Percentiles rank a stretch among this genome's conserved stretches.
Evolutionary conservation across 2,113 vertebrate genomes (phyloP).

Genomic region (Melanostigma gelatinosum): DNA sequence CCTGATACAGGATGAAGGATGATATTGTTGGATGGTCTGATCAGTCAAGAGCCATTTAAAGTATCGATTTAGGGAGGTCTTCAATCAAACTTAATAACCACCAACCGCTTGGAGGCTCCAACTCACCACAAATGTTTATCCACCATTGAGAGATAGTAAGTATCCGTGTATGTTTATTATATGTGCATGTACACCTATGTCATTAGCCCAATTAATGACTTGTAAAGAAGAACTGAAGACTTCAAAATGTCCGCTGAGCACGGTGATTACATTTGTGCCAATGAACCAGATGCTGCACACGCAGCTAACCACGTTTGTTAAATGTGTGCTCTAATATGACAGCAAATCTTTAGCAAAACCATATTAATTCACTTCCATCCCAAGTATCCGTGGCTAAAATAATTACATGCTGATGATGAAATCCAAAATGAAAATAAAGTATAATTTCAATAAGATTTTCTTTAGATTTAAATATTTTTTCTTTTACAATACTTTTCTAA

Average conservation of each 20-base stretch:
- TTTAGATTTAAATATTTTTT: not conserved
- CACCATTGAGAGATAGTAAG: not conserved
- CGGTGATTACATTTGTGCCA: slow-evolving; percentile 49
- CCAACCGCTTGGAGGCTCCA: slow-evolving; percentile 27
- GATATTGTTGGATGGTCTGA: not conserved
- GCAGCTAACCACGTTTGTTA: slow-evolving; percentile 36
- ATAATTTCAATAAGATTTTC: not conserved
- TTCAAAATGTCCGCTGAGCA: slow-evolving; percentile 29
- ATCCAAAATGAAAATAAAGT: too few species aligned
- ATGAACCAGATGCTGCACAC: slow-evolving; percentile 60
- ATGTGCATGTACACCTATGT: slow-evolving; percentile 19
- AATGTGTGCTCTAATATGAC: slow-evolving; percentile 26
- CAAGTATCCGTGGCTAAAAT: too few species aligned
- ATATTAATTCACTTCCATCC: slow-evolving; percentile 8
- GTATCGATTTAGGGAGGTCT: slow-evolving; percentile 2
- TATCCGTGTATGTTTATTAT: slow-evolving; percentile 2
- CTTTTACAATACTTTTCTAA: too few species aligned
- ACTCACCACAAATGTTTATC: slow-evolving; percentile 25
- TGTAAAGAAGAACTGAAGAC: slow-evolving; percentile 27
- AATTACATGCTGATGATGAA: too few species aligned
- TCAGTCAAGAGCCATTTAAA: slow-evolving; percentile 22
- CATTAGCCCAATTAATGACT: slow-evolving; percentile 52
- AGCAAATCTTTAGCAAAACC: slow-evolving; percentile 16
- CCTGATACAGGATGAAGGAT: not conserved
- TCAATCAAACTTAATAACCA: slow-evolving; percentile 11